Conservation (phyloP, 2,888 invertebrate genomes). For the Ennomos fuscantarius region DNA sequence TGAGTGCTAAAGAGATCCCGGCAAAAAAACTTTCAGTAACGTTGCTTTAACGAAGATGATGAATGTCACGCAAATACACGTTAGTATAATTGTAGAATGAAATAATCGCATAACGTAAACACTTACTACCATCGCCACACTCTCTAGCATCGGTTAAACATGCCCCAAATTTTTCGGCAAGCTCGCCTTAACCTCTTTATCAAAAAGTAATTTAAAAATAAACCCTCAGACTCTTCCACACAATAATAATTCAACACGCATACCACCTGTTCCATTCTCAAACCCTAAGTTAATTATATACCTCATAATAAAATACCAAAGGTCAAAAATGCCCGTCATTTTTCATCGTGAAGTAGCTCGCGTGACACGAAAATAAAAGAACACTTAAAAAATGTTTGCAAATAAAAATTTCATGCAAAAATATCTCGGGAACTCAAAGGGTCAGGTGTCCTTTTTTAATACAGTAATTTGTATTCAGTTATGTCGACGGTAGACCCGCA, state of each 20-base stretch:
- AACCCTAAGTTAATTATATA: constrained; percentile 22
- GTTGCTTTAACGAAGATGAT: too few species aligned
- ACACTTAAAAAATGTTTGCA: constrained; percentile 14
- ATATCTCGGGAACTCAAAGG: constrained; percentile 28
- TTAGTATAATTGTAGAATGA: too few species aligned
- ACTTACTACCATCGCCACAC: too few species aligned
- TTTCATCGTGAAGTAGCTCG: constrained; percentile 18
- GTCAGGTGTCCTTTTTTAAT: constrained; percentile 37
- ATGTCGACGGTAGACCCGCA: constrained; percentile 12
- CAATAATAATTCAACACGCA: background rate
- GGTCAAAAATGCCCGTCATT: constrained; percentile 16
- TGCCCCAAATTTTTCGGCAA: too few species aligned
- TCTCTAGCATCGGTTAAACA: too few species aligned
- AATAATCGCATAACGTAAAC: too few species aligned
- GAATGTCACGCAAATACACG: too few species aligned
- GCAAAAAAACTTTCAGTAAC: too few species aligned
- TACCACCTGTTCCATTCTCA: background rate
- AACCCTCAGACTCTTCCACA: too few species aligned
- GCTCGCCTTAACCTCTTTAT: too few species aligned
- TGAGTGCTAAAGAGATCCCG: too few species aligned
- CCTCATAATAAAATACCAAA: constrained; percentile 8
- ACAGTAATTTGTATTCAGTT: constrained; percentile 42
- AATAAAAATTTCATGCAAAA: constrained; percentile 32
- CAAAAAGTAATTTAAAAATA: too few species aligned
- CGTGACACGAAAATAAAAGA: constrained; percentile 33